These are phyloP conservation scores for Eolophus roseicapilla DNA, from an alignment of 2,113 vertebrate genomes.

Conservation along the genomic window DNA sequence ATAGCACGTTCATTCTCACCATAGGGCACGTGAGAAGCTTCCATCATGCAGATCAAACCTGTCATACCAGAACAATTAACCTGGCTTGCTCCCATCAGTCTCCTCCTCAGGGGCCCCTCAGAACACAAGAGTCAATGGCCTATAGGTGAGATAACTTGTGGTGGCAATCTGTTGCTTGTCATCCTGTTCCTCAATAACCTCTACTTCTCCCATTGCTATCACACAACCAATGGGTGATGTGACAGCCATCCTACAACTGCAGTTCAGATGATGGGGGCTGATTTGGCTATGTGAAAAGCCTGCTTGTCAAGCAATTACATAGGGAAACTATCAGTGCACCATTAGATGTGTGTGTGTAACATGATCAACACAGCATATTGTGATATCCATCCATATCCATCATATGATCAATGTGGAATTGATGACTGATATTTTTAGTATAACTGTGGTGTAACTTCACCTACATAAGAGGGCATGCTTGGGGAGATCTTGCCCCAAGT, in stretches of 20 bases:
- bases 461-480: neutral
- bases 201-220: neutral
- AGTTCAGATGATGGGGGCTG: neutral
- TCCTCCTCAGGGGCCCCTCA: neutral
- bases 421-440: neutral
- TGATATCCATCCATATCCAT: neutral
- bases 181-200: neutral
- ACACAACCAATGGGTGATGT: neutral
- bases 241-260: neutral
- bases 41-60: neutral
- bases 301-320: neutral
- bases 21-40: neutral
- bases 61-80: neutral
- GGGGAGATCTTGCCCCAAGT: neutral
- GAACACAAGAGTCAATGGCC: neutral
- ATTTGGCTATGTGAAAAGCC: neutral
- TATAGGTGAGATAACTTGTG: neutral
- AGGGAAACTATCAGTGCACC: neutral
- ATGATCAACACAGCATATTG: too few relatives aligned
- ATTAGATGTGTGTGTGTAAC: neutral
- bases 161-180: neutral
- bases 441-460: neutral
- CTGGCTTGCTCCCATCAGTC: neutral
- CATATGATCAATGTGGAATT: accelerated
- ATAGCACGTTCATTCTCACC: neutral